Percentiles rank a stretch among this genome's conserved stretches.
Conservation (phyloP, 2,888 invertebrate species). For the Melipona bicolor region DNA sequence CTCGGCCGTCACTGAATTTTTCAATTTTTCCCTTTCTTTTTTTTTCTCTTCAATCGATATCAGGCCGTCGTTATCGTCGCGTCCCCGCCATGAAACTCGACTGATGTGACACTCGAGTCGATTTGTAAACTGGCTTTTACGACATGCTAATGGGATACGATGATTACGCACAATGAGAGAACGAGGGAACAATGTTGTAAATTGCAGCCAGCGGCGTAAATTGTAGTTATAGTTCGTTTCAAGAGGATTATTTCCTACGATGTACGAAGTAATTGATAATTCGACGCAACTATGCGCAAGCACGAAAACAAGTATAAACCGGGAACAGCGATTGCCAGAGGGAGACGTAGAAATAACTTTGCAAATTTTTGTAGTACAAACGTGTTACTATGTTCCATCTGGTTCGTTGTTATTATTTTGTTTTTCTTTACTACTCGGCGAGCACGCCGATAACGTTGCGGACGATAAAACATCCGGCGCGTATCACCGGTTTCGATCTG, state of each 20-base stretch:
- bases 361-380: not conserved
- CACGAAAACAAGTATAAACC: too few species aligned
- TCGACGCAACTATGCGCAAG: not conserved
- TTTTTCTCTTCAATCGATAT: not conserved
- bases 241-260: not conserved
- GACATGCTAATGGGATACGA: slow-evolving; percentile 33
- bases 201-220: not conserved
- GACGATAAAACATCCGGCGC: not conserved
- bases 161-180: slow-evolving; percentile 22
- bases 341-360: not conserved
- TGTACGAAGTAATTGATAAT: not conserved
- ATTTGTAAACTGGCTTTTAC: slow-evolving; percentile 44
- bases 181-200: not conserved
- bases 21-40: slow-evolving; percentile 29
- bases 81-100: not conserved
- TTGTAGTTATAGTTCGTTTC: not conserved
- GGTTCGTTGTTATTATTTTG: too few species aligned
- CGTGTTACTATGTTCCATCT: too few species aligned
- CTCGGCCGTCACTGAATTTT: slow-evolving; percentile 21
- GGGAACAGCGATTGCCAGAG: not conserved
- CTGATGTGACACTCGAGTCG: not conserved
- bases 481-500: slow-evolving; percentile 34
- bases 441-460: not conserved
- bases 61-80: slow-evolving; percentile 14
- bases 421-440: not conserved